A percentile compares a stretch with the other conserved stretches of the same genome.
Conservation (phyloP, 2,888 invertebrate species). For the Theristus sp. region DNA sequence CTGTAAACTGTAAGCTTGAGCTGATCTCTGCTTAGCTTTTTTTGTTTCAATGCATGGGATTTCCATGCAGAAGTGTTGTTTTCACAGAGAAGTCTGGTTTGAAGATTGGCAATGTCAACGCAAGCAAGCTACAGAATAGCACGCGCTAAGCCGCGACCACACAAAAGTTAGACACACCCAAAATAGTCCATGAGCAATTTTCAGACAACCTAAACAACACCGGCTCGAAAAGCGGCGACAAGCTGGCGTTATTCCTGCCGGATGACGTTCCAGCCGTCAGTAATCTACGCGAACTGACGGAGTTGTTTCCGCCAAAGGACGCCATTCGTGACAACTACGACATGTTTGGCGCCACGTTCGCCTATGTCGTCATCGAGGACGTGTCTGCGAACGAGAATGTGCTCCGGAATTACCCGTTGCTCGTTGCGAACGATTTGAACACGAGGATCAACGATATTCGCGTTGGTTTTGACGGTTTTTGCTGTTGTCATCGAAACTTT, state of each 20-base stretch:
- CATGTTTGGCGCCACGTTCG: constrained; percentile 21
- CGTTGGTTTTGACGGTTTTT: not conserved
- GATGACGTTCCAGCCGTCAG: constrained; percentile 20
- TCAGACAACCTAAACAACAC: not conserved
- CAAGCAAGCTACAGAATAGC: no score
- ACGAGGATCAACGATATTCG: not conserved
- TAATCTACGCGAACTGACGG: constrained; percentile 13
- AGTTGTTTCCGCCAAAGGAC: constrained; percentile 21
- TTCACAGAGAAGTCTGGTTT: no score
- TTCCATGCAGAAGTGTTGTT: no score
- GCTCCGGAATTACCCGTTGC: not conserved
- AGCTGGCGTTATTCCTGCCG: constrained; percentile 21
- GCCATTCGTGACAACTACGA: constrained; percentile 22
- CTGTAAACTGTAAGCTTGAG: no score
- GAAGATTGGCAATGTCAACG: no score
- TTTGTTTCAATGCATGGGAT: no score
- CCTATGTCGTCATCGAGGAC: constrained; percentile 20
- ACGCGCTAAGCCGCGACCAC: no score
- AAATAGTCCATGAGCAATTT: no score
- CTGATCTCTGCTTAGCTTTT: no score
- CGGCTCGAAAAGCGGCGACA: not conserved
- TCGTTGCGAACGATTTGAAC: not conserved
- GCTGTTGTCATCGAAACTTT: not conserved
- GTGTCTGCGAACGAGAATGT: not conserved
- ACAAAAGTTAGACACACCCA: no score